Conservation (phyloP, 2,113 vertebrate species). For the Protobothrops flavoviridis region DNA sequence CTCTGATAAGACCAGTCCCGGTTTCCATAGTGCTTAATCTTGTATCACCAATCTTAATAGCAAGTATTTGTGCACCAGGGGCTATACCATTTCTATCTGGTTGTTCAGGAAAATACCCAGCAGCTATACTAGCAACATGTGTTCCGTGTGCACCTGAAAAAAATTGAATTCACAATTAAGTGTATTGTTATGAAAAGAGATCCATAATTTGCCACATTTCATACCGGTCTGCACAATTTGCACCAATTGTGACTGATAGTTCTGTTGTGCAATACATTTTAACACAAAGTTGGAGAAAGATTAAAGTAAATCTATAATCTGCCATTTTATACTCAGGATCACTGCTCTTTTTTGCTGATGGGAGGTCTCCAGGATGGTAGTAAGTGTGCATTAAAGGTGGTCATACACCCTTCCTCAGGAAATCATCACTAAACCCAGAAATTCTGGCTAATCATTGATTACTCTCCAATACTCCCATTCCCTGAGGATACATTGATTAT, state of each 20-base stretch:
- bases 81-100: conserved; percentile 92
- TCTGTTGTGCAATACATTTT: neutral
- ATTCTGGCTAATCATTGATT: neutral
- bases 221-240: neutral
- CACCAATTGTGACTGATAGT: neutral
- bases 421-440: neutral
- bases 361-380: neutral
- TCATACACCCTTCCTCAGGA: neutral
- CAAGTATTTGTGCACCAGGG: conserved; percentile 93
- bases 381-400: neutral
- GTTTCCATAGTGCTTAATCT: conserved; percentile 98
- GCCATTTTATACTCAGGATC: neutral
- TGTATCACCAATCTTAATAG: conserved; percentile 95
- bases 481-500: neutral
- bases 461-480: neutral
- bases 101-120: conserved; percentile 94
- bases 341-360: neutral
- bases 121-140: conserved; percentile 96
- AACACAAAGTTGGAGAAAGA: neutral
- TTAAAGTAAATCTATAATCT: neutral
- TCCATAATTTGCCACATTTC: neutral
- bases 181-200: neutral
- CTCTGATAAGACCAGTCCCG: conserved; percentile 95
- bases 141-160: conserved; percentile 91
- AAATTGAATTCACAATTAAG: neutral